Evolutionary conservation across 2,113 vertebrate genomes (phyloP).

Genomic region (Proterorhinus semilunaris): DNA sequence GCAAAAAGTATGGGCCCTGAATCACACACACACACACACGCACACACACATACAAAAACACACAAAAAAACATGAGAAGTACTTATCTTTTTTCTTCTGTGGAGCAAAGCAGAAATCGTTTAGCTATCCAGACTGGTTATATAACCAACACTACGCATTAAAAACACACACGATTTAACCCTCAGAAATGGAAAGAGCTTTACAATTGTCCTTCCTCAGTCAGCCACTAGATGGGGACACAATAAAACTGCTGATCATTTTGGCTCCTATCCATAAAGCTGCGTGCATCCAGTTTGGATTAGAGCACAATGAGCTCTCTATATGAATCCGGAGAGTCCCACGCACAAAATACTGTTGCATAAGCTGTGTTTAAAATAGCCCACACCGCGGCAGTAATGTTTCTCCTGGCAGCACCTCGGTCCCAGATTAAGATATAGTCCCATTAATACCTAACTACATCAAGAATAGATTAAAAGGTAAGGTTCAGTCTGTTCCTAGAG

Average conservation of each 20-base stretch:
- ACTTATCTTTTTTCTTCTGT: no score
- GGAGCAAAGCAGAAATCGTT: not conserved
- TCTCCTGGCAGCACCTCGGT: slow-evolving; percentile 40
- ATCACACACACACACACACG: no score
- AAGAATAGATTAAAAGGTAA: slow-evolving; percentile 57
- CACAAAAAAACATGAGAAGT: no score
- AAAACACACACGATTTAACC: not conserved
- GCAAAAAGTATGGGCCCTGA: no score
- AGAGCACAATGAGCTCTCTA: not conserved
- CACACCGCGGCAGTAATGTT: slow-evolving; percentile 34
- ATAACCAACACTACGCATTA: slow-evolving; percentile 19
- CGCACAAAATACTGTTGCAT: slow-evolving; percentile 6
- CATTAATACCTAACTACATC: slow-evolving; percentile 52
- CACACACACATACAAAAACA: no score
- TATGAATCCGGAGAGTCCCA: not conserved
- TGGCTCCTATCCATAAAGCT: not conserved
- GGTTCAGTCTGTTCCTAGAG: not conserved
- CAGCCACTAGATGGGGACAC: not conserved
- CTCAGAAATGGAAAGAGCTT: no score
- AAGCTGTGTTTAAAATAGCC: slow-evolving; percentile 22
- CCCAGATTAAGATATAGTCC: slow-evolving; percentile 45
- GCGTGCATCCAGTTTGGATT: not conserved
- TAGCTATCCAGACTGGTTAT: slow-evolving; percentile 7
- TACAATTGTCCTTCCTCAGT: not conserved
- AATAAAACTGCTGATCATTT: not conserved